phyloP scores from a whole-genome alignment of 30 jellyfish, hydroid and myxozoan genomes.

The Cassiopea xamachana region DNA sequence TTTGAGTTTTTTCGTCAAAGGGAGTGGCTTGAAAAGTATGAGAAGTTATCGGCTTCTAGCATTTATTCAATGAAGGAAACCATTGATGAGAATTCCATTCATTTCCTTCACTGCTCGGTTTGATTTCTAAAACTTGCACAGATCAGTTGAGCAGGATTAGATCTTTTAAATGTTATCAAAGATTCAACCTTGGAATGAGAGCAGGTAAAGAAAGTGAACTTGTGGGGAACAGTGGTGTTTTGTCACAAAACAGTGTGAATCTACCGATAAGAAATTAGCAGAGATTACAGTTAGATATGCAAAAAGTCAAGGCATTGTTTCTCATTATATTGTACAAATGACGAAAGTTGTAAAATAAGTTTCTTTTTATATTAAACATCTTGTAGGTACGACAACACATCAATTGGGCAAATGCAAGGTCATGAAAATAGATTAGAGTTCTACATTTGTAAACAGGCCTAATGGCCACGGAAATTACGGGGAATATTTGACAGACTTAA shows the following conservation, averaged over 20 bases:
- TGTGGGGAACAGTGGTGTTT: background rate
- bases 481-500: background rate
- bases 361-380: too few relatives aligned
- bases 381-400: too few relatives aligned
- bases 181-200: background rate
- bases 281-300: background rate
- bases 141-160: background rate
- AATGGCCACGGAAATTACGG: background rate
- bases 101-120: background rate
- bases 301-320: background rate
- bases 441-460: background rate
- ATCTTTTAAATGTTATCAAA: background rate
- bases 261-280: background rate
- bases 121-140: background rate
- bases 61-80: too few relatives aligned
- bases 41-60: too few relatives aligned
- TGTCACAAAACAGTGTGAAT: background rate
- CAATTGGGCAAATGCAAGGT: too few relatives aligned
- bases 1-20: too few relatives aligned
- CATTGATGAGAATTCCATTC: too few relatives aligned
- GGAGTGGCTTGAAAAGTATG: too few relatives aligned
- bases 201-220: background rate
- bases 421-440: background rate
- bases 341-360: background rate
- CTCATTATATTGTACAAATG: background rate